Percentiles rank a stretch among this genome's conserved stretches.
These are phyloP conservation scores for Orbicella faveolata DNA, from an alignment of 64 coral and sea anemone genomes.

Conservation along the genomic window DNA sequence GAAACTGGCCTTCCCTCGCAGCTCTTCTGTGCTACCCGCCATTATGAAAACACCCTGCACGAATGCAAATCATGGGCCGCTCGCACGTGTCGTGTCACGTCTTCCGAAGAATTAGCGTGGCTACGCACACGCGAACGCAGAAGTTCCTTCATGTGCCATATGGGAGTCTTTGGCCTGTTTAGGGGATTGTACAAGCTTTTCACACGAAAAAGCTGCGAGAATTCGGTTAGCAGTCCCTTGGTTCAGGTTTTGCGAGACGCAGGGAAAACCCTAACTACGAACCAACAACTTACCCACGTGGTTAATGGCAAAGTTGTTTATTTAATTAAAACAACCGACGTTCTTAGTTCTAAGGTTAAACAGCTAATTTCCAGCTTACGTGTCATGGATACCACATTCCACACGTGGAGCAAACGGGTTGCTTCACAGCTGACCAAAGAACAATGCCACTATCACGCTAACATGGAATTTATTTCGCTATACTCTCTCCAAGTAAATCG, in stretches of 20 bases:
- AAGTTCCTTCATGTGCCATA: slow-evolving; percentile 33
- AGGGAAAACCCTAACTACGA: neutral
- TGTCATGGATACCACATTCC: neutral
- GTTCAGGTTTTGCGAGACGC: neutral
- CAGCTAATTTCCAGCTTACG: neutral
- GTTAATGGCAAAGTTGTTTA: slow-evolving; percentile 24
- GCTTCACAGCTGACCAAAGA: neutral
- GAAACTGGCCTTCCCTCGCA: neutral
- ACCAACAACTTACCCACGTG: neutral
- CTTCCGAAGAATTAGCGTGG: slow-evolving; percentile 18
- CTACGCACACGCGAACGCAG: neutral
- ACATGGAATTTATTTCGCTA: slow-evolving; percentile 26
- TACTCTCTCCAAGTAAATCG: slow-evolving; percentile 16
- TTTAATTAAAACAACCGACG: slow-evolving; percentile 31
- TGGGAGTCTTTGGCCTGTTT: slow-evolving; percentile 36
- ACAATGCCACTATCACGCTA: neutral
- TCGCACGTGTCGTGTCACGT: neutral
- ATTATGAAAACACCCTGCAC: neutral
- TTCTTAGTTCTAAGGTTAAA: slow-evolving; percentile 31
- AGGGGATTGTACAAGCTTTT: neutral
- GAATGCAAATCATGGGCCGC: neutral
- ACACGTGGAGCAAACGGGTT: slow-evolving; percentile 11
- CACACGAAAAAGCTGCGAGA: neutral
- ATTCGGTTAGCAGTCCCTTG: neutral
- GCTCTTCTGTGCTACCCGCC: neutral